A percentile compares a stretch with the other conserved stretches of the same genome.
These are phyloP conservation scores for Phylloscopus trochilus DNA, from an alignment of 2,113 vertebrate species.

Conservation along the genomic window DNA sequence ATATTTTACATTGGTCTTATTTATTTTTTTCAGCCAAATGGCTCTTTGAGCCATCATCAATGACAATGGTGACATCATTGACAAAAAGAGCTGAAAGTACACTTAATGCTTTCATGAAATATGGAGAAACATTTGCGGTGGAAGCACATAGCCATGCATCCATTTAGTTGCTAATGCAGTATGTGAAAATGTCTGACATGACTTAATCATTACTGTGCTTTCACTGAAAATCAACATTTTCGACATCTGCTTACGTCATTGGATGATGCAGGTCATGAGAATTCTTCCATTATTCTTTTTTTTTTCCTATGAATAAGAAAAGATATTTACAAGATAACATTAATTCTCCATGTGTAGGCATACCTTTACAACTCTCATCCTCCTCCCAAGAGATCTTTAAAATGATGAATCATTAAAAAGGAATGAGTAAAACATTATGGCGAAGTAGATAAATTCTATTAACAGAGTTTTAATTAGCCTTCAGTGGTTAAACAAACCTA, in stretches of 20 bases:
- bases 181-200: background rate
- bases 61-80: background rate
- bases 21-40: background rate
- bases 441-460: background rate
- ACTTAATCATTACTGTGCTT: background rate
- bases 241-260: background rate
- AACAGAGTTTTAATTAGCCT: background rate
- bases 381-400: background rate
- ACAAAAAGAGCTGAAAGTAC: background rate
- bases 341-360: background rate
- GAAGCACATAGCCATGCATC: background rate
- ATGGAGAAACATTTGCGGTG: background rate
- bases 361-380: background rate
- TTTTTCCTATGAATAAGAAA: background rate
- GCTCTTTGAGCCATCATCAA: background rate
- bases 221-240: background rate
- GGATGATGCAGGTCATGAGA: background rate
- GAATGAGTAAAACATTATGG: slow-evolving; percentile 2
- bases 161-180: background rate
- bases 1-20: background rate
- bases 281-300: background rate
- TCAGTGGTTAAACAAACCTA: background rate
- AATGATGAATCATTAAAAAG: slow-evolving; percentile 27
- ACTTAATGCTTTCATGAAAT: background rate
- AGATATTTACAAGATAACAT: background rate